A percentile compares a stretch with the other conserved stretches of the same genome.
Conservation (phyloP, 2,113 vertebrate species). For the Onychostruthus taczanowskii region DNA sequence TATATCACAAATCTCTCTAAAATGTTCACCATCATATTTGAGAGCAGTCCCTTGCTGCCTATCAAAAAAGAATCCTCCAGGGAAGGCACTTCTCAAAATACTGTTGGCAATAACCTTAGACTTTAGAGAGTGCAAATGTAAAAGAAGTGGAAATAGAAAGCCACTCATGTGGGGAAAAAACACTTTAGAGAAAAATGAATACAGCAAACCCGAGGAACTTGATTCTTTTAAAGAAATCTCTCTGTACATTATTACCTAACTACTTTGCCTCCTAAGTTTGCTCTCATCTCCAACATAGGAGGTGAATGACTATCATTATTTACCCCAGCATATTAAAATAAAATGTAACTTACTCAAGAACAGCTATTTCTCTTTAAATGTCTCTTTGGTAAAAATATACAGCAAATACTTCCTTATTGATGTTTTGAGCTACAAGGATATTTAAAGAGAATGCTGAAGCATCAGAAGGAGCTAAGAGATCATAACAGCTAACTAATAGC, state of each 20-base stretch:
- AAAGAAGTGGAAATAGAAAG: constrained; percentile 28
- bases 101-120: not conserved
- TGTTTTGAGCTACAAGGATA: not conserved
- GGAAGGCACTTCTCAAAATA: constrained; percentile 16
- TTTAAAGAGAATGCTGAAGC: not conserved
- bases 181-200: not conserved
- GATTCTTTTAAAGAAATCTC: not conserved
- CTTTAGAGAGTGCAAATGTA: constrained; percentile 1
- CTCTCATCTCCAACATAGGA: not conserved
- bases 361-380: constrained; percentile 27
- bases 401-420: constrained; percentile 35
- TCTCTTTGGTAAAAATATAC: constrained; percentile 27
- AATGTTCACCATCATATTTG: not conserved
- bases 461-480: constrained; percentile 57
- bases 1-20: not conserved
- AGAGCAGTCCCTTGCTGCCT: not conserved
- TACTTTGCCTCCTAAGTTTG: not conserved
- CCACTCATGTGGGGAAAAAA: not conserved
- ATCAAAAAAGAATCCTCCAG: not conserved
- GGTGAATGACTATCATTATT: not conserved
- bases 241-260: not conserved
- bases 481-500: constrained; percentile 58
- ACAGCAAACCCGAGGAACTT: not conserved
- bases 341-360: not conserved
- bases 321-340: not conserved